These are phyloP conservation scores for Stictocephala bisonia DNA, from an alignment of 2,888 invertebrate genomes.

Conservation along the genomic window DNA sequence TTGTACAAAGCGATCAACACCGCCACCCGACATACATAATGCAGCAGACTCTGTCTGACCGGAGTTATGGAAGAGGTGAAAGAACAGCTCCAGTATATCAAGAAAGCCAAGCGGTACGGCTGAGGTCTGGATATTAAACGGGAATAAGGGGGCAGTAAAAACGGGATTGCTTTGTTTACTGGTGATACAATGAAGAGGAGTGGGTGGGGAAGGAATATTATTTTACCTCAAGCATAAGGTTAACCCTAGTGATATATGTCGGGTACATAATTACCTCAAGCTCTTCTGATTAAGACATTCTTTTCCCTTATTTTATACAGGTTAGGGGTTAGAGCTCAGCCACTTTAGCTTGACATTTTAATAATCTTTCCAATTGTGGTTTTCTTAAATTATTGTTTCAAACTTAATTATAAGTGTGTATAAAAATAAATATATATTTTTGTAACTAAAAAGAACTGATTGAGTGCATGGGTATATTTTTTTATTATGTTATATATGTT, in stretches of 20 bases:
- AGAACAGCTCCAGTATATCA: not conserved
- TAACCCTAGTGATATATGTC: not conserved
- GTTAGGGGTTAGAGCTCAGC: too few relatives aligned
- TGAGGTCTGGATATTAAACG: conserved; percentile 22
- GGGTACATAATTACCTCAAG: conserved; percentile 20
- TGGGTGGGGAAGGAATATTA: conserved; percentile 9
- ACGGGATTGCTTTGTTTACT: conserved; percentile 33
- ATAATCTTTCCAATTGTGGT: too few relatives aligned
- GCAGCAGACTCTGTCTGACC: not conserved
- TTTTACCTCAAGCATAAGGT: conserved; percentile 19
- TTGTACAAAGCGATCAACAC: too few relatives aligned
- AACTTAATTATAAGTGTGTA: too few relatives aligned
- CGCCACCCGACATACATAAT: conserved; percentile 19
- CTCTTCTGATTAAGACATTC: not conserved
- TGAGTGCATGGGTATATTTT: too few relatives aligned
- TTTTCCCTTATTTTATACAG: too few relatives aligned
- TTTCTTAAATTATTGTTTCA: too few relatives aligned
- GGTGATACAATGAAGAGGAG: conserved; percentile 33
- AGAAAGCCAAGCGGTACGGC: not conserved
- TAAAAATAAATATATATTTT: too few relatives aligned
- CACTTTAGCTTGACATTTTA: too few relatives aligned
- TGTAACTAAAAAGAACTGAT: too few relatives aligned
- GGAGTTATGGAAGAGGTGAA: not conserved
- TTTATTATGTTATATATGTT: too few relatives aligned
- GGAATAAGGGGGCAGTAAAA: conserved; percentile 29